Conservation (phyloP, 2,797 vertebrate genomes). For the Microchirus variegatus region DNA sequence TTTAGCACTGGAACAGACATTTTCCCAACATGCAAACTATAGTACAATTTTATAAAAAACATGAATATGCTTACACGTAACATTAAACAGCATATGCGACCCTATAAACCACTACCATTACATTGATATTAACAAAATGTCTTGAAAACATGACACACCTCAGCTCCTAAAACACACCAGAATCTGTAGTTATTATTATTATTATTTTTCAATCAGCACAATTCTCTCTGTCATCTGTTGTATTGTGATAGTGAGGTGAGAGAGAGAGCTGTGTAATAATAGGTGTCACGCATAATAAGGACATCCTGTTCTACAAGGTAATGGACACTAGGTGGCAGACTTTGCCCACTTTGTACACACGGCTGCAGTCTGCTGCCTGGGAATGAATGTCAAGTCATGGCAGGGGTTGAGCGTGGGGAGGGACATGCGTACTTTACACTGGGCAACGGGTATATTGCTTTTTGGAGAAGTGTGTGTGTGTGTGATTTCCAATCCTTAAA, state of each 20-base stretch:
- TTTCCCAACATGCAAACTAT: slow-evolving; percentile 62
- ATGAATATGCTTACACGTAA: slow-evolving; percentile 33
- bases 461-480: slow-evolving; percentile 23
- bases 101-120: slow-evolving; percentile 34
- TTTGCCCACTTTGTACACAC: slow-evolving; percentile 43
- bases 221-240: not conserved
- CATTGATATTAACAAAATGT: slow-evolving; percentile 36
- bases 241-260: not conserved
- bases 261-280: slow-evolving; percentile 35
- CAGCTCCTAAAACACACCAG: slow-evolving; percentile 23
- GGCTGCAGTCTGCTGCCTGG: not conserved
- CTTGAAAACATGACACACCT: slow-evolving; percentile 35
- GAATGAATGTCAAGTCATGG: slow-evolving; percentile 60
- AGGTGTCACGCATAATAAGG: slow-evolving; percentile 71
- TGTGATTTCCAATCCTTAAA: not conserved
- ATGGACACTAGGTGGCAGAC: slow-evolving; percentile 62
- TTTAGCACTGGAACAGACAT: slow-evolving; percentile 34
- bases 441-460: slow-evolving; percentile 66
- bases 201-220: not conserved
- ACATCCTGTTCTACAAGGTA: slow-evolving; percentile 52
- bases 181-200: slow-evolving; percentile 9
- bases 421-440: slow-evolving; percentile 47
- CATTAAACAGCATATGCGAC: slow-evolving; percentile 47
- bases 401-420: slow-evolving; percentile 32
- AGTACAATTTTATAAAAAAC: slow-evolving; percentile 25